Percentiles rank a stretch among this genome's conserved stretches.
Conservation (phyloP, 2,888 invertebrate genomes). For the Hoplodrina ambigua region DNA sequence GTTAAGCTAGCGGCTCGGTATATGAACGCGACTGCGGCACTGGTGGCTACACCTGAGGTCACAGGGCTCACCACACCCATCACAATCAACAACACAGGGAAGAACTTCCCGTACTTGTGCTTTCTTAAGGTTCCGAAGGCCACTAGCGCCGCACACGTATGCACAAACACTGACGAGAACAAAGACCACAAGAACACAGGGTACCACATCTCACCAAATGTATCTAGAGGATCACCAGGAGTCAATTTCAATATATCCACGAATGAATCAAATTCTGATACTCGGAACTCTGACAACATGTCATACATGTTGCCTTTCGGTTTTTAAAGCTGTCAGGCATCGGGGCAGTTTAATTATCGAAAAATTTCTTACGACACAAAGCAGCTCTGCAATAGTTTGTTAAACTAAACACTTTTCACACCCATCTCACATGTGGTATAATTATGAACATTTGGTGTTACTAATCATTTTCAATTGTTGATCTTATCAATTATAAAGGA, state of each 20-base stretch:
- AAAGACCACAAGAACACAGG: slow-evolving; percentile 98
- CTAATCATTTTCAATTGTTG: slow-evolving; percentile 15
- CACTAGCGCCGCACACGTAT: slow-evolving; percentile 96
- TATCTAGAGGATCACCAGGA: slow-evolving; percentile 92
- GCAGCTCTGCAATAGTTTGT: slow-evolving; percentile 20
- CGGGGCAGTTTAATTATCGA: slow-evolving; percentile 77
- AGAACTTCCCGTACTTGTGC: slow-evolving; percentile 98
- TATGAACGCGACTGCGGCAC: slow-evolving; percentile 98
- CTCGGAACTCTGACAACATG: slow-evolving; percentile 90
- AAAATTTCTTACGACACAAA: slow-evolving; percentile 62
- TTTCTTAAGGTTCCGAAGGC: slow-evolving; percentile 97
- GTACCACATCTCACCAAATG: slow-evolving; percentile 98
- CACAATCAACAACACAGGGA: slow-evolving; percentile 95
- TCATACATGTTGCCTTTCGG: slow-evolving; percentile 88
- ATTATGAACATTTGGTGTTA: background rate
- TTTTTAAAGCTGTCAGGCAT: slow-evolving; percentile 83
- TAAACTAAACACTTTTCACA: slow-evolving; percentile 2
- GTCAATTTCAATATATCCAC: slow-evolving; percentile 93
- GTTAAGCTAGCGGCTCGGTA: slow-evolving; percentile 96
- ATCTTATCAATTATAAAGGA: slow-evolving; percentile 12
- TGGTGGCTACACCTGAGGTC: slow-evolving; percentile 96
- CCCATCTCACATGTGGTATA: background rate
- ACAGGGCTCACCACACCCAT: slow-evolving; percentile 97
- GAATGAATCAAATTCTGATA: slow-evolving; percentile 92
- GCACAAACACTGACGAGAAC: slow-evolving; percentile 98